These are phyloP conservation scores for Ectropis grisescens DNA, from an alignment of 1,140 invertebrate species.

Conservation along the genomic window DNA sequence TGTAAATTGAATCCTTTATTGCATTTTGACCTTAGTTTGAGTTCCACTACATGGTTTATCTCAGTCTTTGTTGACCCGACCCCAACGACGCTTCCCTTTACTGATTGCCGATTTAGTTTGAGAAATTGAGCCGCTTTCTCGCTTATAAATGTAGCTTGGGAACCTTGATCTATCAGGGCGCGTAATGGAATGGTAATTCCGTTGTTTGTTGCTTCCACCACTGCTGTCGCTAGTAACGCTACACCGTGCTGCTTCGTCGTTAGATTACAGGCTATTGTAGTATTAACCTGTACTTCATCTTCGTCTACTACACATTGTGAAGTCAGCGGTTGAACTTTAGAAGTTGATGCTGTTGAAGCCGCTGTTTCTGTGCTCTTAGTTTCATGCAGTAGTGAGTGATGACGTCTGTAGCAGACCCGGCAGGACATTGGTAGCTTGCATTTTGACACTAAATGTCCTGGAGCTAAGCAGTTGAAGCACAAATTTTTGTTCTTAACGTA, in stretches of 20 bases:
- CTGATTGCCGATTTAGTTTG: slow-evolving; percentile 2
- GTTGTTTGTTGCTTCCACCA: slow-evolving; percentile 4
- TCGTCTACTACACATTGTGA: slow-evolving; percentile 4
- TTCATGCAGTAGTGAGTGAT: slow-evolving; percentile 8
- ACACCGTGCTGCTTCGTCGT: slow-evolving; percentile 1
- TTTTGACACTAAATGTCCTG: slow-evolving; percentile 1
- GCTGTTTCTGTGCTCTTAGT: neutral
- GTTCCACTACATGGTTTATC: slow-evolving; percentile 4
- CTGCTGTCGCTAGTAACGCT: slow-evolving; percentile 15
- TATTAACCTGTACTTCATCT: slow-evolving; percentile 5
- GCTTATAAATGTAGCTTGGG: slow-evolving; percentile 14
- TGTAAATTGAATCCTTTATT: slow-evolving; percentile 4
- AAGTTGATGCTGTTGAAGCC: neutral
- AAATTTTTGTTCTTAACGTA: slow-evolving; percentile 12
- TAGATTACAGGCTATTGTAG: slow-evolving; percentile 9
- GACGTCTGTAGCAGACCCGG: slow-evolving; percentile 3
- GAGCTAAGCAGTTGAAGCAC: slow-evolving; percentile 12
- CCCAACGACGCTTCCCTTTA: slow-evolving; percentile 1
- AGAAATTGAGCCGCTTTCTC: slow-evolving; percentile 17
- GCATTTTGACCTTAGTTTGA: slow-evolving; percentile 4
- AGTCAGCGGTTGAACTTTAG: neutral
- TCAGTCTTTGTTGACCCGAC: slow-evolving; percentile 5
- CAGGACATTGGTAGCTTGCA: slow-evolving; percentile 5
- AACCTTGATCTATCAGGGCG: slow-evolving; percentile 14
- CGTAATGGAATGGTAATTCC: slow-evolving; percentile 6